Base-by-base conservation (phyloP, 1,140 invertebrate genomes). In the Pissodes strobi region DNA sequence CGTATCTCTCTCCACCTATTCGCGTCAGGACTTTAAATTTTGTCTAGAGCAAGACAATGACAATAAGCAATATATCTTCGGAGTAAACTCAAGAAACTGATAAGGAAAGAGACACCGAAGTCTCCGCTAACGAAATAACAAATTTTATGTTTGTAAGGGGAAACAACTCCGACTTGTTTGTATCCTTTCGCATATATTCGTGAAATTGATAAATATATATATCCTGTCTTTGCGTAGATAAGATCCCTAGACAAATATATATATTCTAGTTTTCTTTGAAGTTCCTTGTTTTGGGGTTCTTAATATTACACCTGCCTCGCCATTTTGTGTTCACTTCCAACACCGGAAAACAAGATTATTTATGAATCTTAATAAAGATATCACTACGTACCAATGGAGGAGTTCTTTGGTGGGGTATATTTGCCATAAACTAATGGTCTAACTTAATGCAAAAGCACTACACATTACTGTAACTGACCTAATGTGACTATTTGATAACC, bases 171-270 rank as follows among this genome's bases (percentile, higher is more conserved):
- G 19, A 41, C 55, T 45, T 58, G 46, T 58, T 58, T 58, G 55
- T 58, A 45, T 58, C 55, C 41, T 30, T 58, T 58, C 55, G 55
- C 55, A 34, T 58, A 46, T 58, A 58, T 58, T 45, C 55, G 55
- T 58, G 55, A 58, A 58, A 58, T 58, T 58, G 55, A 58, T 58
- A 58, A 58, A 58, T 58, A 58, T 58, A n/a, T n/a, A 58, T 58
- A 52, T 52, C 55, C 55, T 46, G 39, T 23, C 27, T 45, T 58
- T 34, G 55, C 27, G 25, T 58, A 58, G 55, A 58, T 58, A 58
- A 58, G 25, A 27, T 10, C 30, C 41, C 39, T 58, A 45, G 55
- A 46, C 55, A 45, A 58, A 58, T 27, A 58, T 8, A 41, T 15
- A 58, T 41, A 43, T 49, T 25, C n/a, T n/a, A 23, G 22, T 56